These are phyloP conservation scores for Parotia lawesii DNA, from an alignment of 2,113 vertebrate species.

Conservation along the genomic window DNA sequence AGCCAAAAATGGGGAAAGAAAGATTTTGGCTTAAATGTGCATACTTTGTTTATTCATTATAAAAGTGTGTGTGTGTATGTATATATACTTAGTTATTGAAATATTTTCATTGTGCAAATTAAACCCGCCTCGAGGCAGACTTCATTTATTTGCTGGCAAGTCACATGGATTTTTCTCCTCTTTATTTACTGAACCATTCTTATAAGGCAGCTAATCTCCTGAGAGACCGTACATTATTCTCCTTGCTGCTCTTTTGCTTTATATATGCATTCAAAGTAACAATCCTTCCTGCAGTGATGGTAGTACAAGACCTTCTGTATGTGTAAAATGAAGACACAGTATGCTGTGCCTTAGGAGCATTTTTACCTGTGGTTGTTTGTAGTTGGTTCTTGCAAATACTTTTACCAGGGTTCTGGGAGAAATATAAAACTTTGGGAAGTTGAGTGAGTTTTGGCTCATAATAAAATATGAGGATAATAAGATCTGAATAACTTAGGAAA, in stretches of 20 bases:
- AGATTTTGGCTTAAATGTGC: not conserved
- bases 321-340: not conserved
- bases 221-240: not conserved
- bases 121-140: conserved; percentile 3
- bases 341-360: not conserved
- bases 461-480: not conserved
- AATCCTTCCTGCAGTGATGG: not conserved
- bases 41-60: conserved; percentile 3
- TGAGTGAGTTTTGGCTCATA: not conserved
- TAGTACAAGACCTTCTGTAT: not conserved
- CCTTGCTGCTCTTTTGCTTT: not conserved
- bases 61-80: not conserved
- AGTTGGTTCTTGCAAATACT: not conserved
- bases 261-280: not conserved
- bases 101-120: conserved; percentile 39
- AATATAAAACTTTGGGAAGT: not conserved
- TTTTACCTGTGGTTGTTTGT: not conserved
- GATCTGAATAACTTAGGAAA: not conserved
- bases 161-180: conserved; percentile 7
- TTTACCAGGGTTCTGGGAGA: not conserved
- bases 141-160: conserved; percentile 37
- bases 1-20: not conserved
- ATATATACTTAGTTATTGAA: not conserved
- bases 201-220: not conserved
- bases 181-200: conserved; percentile 11